Evolutionary conservation across 2,113 vertebrate species (phyloP).

Genomic region (Nanorana parkeri): DNA sequence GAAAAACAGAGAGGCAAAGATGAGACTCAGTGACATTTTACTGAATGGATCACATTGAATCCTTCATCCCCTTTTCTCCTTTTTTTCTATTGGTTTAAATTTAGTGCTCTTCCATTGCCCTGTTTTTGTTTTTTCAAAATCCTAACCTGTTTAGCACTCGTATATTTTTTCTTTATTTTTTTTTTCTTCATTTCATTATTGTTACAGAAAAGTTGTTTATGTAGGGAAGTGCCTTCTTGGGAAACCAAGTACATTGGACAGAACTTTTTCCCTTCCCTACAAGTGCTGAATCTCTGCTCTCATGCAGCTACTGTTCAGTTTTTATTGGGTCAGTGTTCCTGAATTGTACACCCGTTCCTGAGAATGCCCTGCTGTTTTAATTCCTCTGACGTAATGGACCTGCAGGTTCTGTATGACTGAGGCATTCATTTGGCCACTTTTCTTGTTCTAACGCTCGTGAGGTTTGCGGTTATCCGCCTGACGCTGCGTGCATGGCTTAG

Average conservation of each 20-base stretch:
- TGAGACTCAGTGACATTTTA: constrained; percentile 76
- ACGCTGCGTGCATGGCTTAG: constrained; percentile 77
- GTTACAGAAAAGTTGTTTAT: constrained; percentile 73
- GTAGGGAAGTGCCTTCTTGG: constrained; percentile 87
- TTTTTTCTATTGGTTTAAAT: constrained; percentile 64
- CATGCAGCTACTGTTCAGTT: constrained; percentile 75
- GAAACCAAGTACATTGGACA: constrained; percentile 75
- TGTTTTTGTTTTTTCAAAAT: constrained; percentile 67
- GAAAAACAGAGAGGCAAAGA: constrained; percentile 80
- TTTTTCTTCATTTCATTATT: constrained; percentile 66
- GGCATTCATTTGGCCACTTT: constrained; percentile 85
- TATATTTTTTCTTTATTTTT: constrained; percentile 29
- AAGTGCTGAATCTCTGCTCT: constrained; percentile 72
- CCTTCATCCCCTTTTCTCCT: constrained; percentile 73
- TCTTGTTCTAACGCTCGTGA: constrained; percentile 71
- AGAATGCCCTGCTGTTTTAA: constrained; percentile 86
- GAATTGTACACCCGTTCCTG: constrained; percentile 89
- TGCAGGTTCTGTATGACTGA: constrained; percentile 85
- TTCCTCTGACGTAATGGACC: constrained; percentile 80
- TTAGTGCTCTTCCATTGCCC: constrained; percentile 54
- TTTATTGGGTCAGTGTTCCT: constrained; percentile 80
- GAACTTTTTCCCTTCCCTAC: constrained; percentile 68
- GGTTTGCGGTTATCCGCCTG: constrained; percentile 77
- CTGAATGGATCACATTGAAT: constrained; percentile 85
- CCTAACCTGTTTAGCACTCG: constrained; percentile 73